A percentile compares a stretch with the other conserved stretches of the same genome.
Conservation (phyloP, 2,888 invertebrate genomes). For the Hirudinaria manillensis region DNA sequence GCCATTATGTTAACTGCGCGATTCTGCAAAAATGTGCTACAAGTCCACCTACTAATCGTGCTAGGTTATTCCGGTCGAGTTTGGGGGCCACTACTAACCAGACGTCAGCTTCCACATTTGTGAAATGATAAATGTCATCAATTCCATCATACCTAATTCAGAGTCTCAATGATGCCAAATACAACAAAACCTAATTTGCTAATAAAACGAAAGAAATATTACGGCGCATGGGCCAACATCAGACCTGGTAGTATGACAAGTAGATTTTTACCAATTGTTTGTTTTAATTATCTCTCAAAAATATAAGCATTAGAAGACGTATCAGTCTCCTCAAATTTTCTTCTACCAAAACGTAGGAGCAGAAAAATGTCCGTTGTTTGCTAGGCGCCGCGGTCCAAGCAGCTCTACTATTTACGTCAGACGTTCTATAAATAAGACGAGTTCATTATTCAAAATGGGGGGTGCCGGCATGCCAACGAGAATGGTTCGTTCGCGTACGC, state of each 20-base stretch:
- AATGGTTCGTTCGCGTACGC: conserved; percentile 12
- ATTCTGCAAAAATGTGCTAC: no score
- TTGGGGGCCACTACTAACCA: conserved; percentile 8
- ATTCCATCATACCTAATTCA: conserved; percentile 11
- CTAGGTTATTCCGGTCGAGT: not conserved
- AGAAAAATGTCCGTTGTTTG: conserved; percentile 16
- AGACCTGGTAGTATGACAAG: conserved; percentile 4
- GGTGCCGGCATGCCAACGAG: conserved; percentile 4
- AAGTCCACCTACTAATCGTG: conserved; percentile 8
- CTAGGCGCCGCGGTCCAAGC: conserved; percentile 3
- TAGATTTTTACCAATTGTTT: conserved; percentile 15
- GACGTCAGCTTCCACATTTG: conserved; percentile 5
- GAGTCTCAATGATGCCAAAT: not conserved
- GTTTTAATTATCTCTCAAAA: conserved; percentile 12
- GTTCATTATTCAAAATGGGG: conserved; percentile 15
- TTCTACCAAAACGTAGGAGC: conserved; percentile 13
- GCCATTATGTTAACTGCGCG: no score
- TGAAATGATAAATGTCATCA: conserved; percentile 6
- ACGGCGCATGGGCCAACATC: not conserved
- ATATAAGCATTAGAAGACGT: conserved; percentile 4
- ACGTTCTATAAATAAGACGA: conserved; percentile 16
- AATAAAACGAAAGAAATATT: conserved; percentile 7
- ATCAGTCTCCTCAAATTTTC: conserved; percentile 13
- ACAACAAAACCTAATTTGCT: conserved; percentile 12
- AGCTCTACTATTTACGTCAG: conserved; percentile 14